phyloP scores from a whole-genome alignment of 2,888 invertebrate genomes.

The Amblyteles armatorius region DNA sequence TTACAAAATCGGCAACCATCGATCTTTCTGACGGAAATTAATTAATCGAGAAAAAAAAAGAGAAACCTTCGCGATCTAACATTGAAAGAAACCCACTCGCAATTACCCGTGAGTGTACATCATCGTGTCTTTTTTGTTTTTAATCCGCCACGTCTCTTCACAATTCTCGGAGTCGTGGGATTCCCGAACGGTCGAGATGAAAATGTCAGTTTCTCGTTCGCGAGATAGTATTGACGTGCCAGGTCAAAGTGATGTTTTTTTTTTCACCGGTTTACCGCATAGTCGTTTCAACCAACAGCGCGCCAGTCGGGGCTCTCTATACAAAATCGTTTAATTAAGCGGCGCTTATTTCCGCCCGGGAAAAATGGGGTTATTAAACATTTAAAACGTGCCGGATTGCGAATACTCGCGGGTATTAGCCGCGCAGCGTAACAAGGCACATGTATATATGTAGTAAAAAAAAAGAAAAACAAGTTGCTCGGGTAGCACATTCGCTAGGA shows the following conservation, averaged over 20 bases:
- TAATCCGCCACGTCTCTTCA: not conserved
- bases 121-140: not conserved
- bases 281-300: slow-evolving; percentile 20
- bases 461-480: not conserved
- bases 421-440: not conserved
- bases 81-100: not conserved
- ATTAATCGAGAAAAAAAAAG: not conserved
- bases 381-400: slow-evolving; percentile 58
- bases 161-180: not conserved
- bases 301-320: not conserved
- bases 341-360: slow-evolving; percentile 47
- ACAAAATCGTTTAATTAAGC: slow-evolving; percentile 68
- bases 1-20: not conserved
- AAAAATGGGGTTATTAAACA: slow-evolving; percentile 64
- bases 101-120: not conserved
- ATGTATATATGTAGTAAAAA: not conserved
- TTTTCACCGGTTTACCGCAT: not conserved
- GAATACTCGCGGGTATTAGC: slow-evolving; percentile 35
- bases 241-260: slow-evolving; percentile 6
- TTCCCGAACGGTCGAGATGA: not conserved
- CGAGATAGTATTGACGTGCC: not conserved
- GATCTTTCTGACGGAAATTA: not conserved
- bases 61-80: not conserved
- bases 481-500: slow-evolving; percentile 5
- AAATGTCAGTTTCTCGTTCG: slow-evolving; percentile 6